Base-by-base conservation (phyloP, 1,140 invertebrate species). In the Maniola jurtina region DNA sequence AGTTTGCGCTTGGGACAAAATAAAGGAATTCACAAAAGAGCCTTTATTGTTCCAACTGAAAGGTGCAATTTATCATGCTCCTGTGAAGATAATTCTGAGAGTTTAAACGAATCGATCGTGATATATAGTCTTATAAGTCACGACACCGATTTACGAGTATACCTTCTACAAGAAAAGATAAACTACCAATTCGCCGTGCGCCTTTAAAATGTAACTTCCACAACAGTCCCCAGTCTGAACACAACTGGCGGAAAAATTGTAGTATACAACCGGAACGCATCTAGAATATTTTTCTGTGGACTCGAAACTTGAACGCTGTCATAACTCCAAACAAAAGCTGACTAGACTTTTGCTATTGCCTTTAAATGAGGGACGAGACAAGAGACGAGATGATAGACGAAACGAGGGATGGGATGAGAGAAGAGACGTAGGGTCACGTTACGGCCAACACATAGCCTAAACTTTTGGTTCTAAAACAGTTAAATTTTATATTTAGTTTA, bases 1-100 rank as follows among this genome's bases (percentile, higher is more conserved):
- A 47, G 50, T 58, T 15, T 35, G 42, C 45, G 16, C 42, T 56
- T 48, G 36, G n/a, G 7, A 48, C 33, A 60, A 38, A 45, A 60
- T 48, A 48, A 25, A 25, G 11, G 11, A 38, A n/a, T 14, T 14
- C n/a, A 33, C 58, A 11, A 60, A 48, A 45, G 42, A 45, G 42
- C 13, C 6, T 42, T 42, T 42, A 42, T 11, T n/a, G 9, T 45
- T 45, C 42, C 13, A 45, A 13, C 42, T 11, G 42, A 45, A 11
- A 45, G 42, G 42, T 45, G 42, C 42, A 45, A 45, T 45, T 45
- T 45, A 45, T 45, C 42, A 45, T 45, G 42, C 42, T n/a, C 42
- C 42, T n/a, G 42, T 45, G 42, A 13, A n/a, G 42, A 45, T 45
- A 45, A 45, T 45, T 45, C 42, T 45, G 42, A 45, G 13, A 45